Base-by-base conservation (phyloP, 2,888 invertebrate genomes). In the Dastarcus helophoroides region DNA sequence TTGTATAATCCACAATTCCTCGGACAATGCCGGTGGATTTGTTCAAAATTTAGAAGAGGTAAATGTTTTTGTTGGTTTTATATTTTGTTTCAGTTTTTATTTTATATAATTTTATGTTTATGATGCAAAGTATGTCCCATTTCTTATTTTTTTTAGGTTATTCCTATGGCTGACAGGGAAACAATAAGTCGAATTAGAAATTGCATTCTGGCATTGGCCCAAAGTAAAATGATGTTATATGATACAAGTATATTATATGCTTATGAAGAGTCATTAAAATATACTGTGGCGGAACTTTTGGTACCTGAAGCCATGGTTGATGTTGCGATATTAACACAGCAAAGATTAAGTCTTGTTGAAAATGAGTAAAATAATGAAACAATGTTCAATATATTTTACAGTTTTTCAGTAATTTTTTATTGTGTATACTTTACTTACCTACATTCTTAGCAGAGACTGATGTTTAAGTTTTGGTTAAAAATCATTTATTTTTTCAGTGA, bases 171-270 rank as follows among this genome's bases (percentile, higher is more conserved):
- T 1, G 85, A 86, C 43, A 71, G 94, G 31, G 82, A 88, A 61
- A 77, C 79, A n/a, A 88, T 98, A 51, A 79, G 81, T 0, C 69
- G 97, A 33, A 62, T 95, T 13, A 74, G 84, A 32, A 95, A 95
- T 60, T 93, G 93, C 54, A 80, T 98, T 38, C 61, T 83, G 26
- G 82, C 88, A 1, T 63, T 98, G 31, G 80, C 86, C 1, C 76
- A 84, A 13, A 82, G 86, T 41, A 84, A 85, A 54, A 80, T 95
- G 64, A 79, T 89, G 69, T 63, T 98, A 2, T 93, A 80, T 47
- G 93, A 95, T 53, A 90, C 91, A 0, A 90, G 88, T 50, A 84
- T 95, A 26, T 71, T 82, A 44, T 85, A 84, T 54, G 89, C 93
- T 0, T 95, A 78, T 58, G 84, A 84, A 50, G 86, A 85, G 52